phyloP scores from a whole-genome alignment of 2,113 vertebrate species.

The Bubalus kerabau region DNA sequence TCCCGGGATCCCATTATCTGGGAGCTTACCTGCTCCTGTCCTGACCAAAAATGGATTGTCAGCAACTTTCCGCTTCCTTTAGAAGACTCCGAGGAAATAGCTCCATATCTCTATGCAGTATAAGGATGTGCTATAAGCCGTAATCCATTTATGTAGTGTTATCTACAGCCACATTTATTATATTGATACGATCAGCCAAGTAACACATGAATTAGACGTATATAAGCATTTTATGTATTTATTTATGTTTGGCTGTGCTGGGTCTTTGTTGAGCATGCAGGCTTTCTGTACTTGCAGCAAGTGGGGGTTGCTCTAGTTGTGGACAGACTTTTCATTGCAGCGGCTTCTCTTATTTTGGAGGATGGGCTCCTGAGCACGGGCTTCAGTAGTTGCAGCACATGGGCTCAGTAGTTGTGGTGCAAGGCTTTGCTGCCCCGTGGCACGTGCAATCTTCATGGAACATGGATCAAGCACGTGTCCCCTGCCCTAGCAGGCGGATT shows the following conservation, averaged over 20 bases:
- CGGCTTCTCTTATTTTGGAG: background rate
- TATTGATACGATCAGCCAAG: background rate
- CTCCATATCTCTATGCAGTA: background rate
- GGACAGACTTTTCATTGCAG: background rate
- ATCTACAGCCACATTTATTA: background rate
- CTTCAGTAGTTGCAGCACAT: background rate
- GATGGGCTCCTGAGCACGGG: background rate
- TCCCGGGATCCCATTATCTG: background rate
- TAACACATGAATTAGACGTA: background rate
- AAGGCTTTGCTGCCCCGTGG: background rate
- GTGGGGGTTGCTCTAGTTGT: accelerated
- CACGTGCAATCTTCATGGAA: background rate
- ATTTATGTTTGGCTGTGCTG: background rate
- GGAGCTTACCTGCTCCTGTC: background rate
- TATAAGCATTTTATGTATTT: background rate
- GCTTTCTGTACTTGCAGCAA: background rate
- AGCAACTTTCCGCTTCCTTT: background rate
- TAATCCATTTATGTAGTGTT: background rate
- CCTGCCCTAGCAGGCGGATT: background rate
- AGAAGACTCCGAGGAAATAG: background rate
- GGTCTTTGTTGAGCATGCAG: background rate
- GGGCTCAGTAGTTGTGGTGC: background rate
- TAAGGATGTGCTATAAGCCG: background rate
- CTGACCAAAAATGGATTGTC: background rate
- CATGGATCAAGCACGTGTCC: accelerated